phyloP scores from a whole-genome alignment of 2,888 invertebrate species.

The Seira musarum region DNA sequence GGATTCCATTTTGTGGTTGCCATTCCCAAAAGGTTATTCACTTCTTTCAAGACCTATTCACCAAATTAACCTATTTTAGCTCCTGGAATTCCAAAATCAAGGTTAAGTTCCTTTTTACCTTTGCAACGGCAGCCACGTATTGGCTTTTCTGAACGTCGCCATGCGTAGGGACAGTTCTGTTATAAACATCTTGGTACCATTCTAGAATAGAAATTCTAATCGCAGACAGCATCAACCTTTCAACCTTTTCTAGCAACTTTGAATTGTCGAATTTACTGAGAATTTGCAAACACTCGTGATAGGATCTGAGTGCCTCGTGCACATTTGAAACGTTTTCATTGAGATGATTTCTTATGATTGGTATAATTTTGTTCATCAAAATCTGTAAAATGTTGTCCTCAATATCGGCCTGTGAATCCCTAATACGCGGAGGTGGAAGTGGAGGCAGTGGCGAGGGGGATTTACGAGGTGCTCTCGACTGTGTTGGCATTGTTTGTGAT shows the following conservation, averaged over 20 bases:
- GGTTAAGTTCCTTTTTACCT: too few species aligned
- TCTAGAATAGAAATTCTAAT: conserved; percentile 64
- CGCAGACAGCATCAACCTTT: conserved; percentile 56
- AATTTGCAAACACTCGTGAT: conserved; percentile 55
- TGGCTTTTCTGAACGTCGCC: conserved; percentile 21
- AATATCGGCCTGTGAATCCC: conserved; percentile 37
- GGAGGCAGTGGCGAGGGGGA: neutral
- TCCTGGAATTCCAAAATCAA: neutral
- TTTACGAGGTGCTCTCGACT: neutral
- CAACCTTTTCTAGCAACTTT: conserved; percentile 39
- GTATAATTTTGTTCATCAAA: conserved; percentile 56
- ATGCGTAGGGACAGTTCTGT: conserved; percentile 23
- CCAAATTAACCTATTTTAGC: too few species aligned
- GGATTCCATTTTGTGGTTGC: conserved; percentile 61
- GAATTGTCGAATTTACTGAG: conserved; percentile 46
- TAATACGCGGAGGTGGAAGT: neutral
- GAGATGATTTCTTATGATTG: conserved; percentile 66
- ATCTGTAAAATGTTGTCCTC: conserved; percentile 51
- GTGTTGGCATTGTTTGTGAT: neutral
- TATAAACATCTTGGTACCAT: conserved; percentile 64
- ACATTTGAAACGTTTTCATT: conserved; percentile 59
- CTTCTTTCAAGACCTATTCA: conserved; percentile 57
- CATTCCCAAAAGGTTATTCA: conserved; percentile 56
- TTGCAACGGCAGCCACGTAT: conserved; percentile 24
- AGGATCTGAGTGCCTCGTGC: conserved; percentile 61